These are phyloP conservation scores for Danio aesculapii DNA, from an alignment of 2,797 vertebrate genomes.

Conservation along the genomic window DNA sequence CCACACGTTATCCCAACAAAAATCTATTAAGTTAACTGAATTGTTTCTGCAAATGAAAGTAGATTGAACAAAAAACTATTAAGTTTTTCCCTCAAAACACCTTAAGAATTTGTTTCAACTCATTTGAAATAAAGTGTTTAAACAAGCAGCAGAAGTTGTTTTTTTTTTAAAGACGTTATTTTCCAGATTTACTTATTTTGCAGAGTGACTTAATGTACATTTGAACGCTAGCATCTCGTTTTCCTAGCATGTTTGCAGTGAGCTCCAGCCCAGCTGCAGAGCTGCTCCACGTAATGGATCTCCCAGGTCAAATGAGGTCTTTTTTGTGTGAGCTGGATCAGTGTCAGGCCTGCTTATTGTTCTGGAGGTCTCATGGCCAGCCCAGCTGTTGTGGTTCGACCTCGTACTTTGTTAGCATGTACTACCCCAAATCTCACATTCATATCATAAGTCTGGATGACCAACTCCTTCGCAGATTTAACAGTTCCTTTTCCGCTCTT, in stretches of 20 bases:
- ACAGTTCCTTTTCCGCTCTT: not conserved
- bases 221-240: not conserved
- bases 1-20: no score
- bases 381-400: slow-evolving; percentile 36
- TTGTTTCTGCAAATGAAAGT: no score
- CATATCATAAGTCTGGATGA: slow-evolving; percentile 18
- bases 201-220: not conserved
- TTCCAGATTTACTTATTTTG: no score
- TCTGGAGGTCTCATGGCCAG: slow-evolving; percentile 41
- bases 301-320: slow-evolving; percentile 43
- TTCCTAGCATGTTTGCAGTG: slow-evolving; percentile 10
- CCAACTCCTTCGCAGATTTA: not conserved
- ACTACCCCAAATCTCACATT: slow-evolving; percentile 37
- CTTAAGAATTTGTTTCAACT: no score
- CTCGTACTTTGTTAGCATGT: slow-evolving; percentile 37
- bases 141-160: no score
- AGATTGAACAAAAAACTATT: no score
- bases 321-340: slow-evolving; percentile 34
- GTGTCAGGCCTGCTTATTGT: slow-evolving; percentile 35
- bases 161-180: no score
- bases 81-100: no score
- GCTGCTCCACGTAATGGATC: slow-evolving; percentile 25
- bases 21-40: no score
- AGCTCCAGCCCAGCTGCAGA: slow-evolving; percentile 21
- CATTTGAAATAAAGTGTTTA: no score